Evolutionary conservation across 2,888 invertebrate species (phyloP), one percentile per base, ranked within the genome.

Genomic region (Ormyrus labotus): DNA sequence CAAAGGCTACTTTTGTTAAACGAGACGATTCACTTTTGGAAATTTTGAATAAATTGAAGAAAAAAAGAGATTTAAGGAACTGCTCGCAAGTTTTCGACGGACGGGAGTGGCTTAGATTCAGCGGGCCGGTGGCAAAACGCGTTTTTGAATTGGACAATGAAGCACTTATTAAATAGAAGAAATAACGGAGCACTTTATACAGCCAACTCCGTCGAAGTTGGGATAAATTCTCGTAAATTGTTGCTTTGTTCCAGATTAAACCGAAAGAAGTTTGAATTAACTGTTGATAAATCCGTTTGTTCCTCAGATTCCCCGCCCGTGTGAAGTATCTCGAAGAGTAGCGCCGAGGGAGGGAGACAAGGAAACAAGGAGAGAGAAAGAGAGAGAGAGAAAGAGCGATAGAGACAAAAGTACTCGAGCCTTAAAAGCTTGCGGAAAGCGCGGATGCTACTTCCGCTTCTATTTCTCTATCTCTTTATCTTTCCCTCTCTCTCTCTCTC

Each of bases 201-300:
- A 10, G 53, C 4, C 63, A 45, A 58, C 50, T 58, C 48, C 9
- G 13, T 55, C 51, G 34, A 65, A 51, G 58, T 53, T 48, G 47
- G 51, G 13, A 19, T 60, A 71, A 78, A 11, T 57, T 51, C 67
- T 5, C 51, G 51, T 61, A 61, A 78, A 72, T 71, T n/a, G 71
- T 72, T 47, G 58, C 71, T 50, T 60, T 60, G 60, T 78, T 58
- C 50, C 0, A 60, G 67, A 68, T 57, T 61, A 63, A 81, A 69
- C 68, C 6, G 57, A 51, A 73, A 63, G 63, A 81, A 78, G 2
- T 74, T 71, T 69, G 60, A 78, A 78, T 74, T 74, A 81, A 74
- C 74, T 61, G 65, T 81, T 72, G 69, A 81, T 77, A 73, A 74
- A 78, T 65, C 65, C 70, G 65, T 69, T 58, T 58, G 61, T 60